A percentile compares a stretch with the other conserved stretches of the same genome.
These are phyloP conservation scores for Sorex araneus DNA, from an alignment of 2,113 vertebrate species.

Conservation along the genomic window DNA sequence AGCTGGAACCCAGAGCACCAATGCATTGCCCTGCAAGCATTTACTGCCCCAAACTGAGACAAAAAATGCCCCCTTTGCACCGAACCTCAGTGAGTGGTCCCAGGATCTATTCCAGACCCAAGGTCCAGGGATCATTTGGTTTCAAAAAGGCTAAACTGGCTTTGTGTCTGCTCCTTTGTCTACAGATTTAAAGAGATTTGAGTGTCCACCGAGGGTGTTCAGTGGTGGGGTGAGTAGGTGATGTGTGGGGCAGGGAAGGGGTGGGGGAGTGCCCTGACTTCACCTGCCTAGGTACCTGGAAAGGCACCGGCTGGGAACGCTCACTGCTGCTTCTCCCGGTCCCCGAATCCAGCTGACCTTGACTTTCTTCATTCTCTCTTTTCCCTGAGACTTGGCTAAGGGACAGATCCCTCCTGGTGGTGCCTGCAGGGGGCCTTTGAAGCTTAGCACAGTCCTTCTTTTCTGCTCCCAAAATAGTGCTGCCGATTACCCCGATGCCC, in stretches of 20 bases:
- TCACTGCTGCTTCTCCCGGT: not conserved
- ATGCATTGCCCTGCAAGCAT: not conserved
- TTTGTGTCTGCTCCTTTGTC: not conserved
- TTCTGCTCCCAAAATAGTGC: slow-evolving; percentile 76
- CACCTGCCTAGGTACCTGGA: not conserved
- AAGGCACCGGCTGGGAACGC: not conserved
- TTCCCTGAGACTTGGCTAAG: slow-evolving; percentile 58
- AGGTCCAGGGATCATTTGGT: not conserved
- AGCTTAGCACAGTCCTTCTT: slow-evolving; percentile 71
- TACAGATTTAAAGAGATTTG: not conserved
- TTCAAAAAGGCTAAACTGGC: not conserved
- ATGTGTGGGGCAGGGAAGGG: not conserved
- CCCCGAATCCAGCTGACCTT: slow-evolving; percentile 67
- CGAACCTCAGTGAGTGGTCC: not conserved
- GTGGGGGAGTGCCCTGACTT: not conserved
- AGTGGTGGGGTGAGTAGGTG: not conserved
- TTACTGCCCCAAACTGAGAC: not conserved
- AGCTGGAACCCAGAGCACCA: not conserved
- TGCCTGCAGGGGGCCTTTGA: slow-evolving; percentile 61
- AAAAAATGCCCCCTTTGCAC: too few relatives aligned
- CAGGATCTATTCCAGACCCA: not conserved
- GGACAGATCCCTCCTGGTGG: slow-evolving; percentile 15
- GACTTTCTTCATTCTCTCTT: slow-evolving; percentile 62
- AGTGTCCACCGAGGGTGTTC: not conserved
- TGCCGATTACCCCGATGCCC: slow-evolving; percentile 59